These are phyloP conservation scores for Neoitamus cyanurus DNA, from an alignment of 2,888 invertebrate species.

Conservation along the genomic window DNA sequence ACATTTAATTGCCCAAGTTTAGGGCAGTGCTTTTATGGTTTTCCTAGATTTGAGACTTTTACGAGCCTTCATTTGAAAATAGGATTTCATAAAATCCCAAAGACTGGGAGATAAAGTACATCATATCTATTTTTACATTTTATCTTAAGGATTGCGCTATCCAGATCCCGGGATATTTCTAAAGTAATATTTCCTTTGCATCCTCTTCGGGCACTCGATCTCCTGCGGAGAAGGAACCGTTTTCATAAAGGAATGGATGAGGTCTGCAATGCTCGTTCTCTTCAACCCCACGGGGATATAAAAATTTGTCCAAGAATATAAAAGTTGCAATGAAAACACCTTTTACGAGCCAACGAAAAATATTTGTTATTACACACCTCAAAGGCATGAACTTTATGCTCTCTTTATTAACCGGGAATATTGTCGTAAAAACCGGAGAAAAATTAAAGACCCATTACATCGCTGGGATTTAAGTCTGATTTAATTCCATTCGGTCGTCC, in stretches of 20 bases:
- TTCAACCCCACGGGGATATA: background rate
- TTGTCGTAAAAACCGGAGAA: background rate
- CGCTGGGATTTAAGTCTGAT: slow-evolving; percentile 3
- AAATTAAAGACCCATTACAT: slow-evolving; percentile 16
- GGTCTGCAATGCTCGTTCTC: background rate
- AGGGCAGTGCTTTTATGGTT: slow-evolving; percentile 30
- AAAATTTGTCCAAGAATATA: slow-evolving; percentile 33
- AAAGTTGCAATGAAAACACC: slow-evolving; percentile 41
- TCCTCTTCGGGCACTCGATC: background rate
- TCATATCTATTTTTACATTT: slow-evolving; percentile 20
- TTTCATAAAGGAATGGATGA: slow-evolving; percentile 32
- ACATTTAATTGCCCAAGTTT: slow-evolving; percentile 29
- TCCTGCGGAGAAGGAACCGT: background rate
- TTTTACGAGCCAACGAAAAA: slow-evolving; percentile 31
- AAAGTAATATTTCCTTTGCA: background rate
- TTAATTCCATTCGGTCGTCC: background rate
- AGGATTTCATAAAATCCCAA: slow-evolving; percentile 26
- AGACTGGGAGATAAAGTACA: slow-evolving; percentile 15
- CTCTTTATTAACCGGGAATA: slow-evolving; percentile 22
- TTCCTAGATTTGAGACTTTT: slow-evolving; percentile 29
- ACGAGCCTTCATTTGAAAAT: slow-evolving; percentile 29
- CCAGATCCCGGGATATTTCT: background rate
- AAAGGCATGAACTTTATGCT: slow-evolving; percentile 20
- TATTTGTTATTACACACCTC: slow-evolving; percentile 34
- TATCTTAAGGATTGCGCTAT: slow-evolving; percentile 13